Conservation (phyloP, 1,140 invertebrate species). For the Glomeris maerens region DNA sequence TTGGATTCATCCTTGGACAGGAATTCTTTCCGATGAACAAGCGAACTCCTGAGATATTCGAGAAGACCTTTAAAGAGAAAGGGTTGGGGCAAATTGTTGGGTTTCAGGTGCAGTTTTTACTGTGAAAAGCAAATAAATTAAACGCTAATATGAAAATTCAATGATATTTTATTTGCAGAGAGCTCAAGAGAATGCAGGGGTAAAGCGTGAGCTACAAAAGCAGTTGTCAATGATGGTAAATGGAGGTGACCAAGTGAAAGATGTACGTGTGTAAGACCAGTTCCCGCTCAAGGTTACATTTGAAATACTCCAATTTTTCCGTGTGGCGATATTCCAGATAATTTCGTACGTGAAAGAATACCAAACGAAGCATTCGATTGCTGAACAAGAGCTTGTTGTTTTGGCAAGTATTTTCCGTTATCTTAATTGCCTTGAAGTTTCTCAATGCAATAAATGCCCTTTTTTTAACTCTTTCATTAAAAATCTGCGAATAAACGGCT, state of each 20-base stretch:
- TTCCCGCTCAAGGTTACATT: not conserved
- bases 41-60: slow-evolving; percentile 75
- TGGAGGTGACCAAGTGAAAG: slow-evolving; percentile 47
- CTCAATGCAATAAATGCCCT: too few relatives aligned
- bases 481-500: too few relatives aligned
- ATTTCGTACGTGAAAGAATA: slow-evolving; percentile 70
- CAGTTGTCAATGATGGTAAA: slow-evolving; percentile 61
- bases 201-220: slow-evolving; percentile 62
- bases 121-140: not conserved
- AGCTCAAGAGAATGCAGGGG: slow-evolving; percentile 56
- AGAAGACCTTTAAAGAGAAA: slow-evolving; percentile 64
- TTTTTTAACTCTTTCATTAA: too few relatives aligned
- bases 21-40: slow-evolving; percentile 88
- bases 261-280: slow-evolving; percentile 17
- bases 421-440: slow-evolving; percentile 7
- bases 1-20: slow-evolving; percentile 33
- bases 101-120: slow-evolving; percentile 42
- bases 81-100: slow-evolving; percentile 75
- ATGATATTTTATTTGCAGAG: slow-evolving; percentile 15
- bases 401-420: slow-evolving; percentile 30
- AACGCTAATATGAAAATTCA: not conserved
- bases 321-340: slow-evolving; percentile 44
- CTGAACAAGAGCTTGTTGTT: slow-evolving; percentile 72
- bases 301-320: not conserved
- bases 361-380: slow-evolving; percentile 60